A percentile compares a stretch with the other conserved stretches of the same genome.
These are phyloP conservation scores for Bergia puertoricense DNA, from an alignment of 92 coral and sea anemone genomes.

Conservation along the genomic window DNA sequence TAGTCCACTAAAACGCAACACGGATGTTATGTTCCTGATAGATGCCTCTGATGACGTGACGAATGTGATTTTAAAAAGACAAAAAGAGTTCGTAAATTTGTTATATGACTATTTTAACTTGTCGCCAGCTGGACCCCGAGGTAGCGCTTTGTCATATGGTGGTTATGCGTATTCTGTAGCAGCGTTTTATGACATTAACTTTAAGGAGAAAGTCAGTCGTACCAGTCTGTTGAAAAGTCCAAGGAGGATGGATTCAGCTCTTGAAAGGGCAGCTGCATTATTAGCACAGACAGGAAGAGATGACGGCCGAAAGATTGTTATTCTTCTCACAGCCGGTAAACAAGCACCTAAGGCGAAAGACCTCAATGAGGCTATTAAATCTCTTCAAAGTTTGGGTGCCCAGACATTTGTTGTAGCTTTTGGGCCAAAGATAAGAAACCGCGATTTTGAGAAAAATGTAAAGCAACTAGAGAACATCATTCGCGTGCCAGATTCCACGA, in stretches of 20 bases:
- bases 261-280: constrained; percentile 2
- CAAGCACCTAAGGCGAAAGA: background rate
- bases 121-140: constrained; percentile 27
- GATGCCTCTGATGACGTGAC: constrained; percentile 10
- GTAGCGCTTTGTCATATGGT: constrained; percentile 10
- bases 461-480: constrained; percentile 5
- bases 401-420: constrained; percentile 42
- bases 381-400: constrained; percentile 1
- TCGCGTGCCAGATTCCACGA: constrained; percentile 24
- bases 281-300: constrained; percentile 8
- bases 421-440: constrained; percentile 1
- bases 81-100: constrained; percentile 19
- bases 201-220: constrained; percentile 6
- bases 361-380: constrained; percentile 14
- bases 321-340: constrained; percentile 22
- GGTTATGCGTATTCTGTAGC: background rate
- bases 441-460: constrained; percentile 5
- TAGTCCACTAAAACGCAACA: constrained; percentile 18
- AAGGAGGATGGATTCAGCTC: constrained; percentile 18
- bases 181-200: background rate
- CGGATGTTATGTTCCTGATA: constrained; percentile 22
- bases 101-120: constrained; percentile 28
- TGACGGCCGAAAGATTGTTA: constrained; percentile 28
- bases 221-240: background rate
- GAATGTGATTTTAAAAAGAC: background rate